These are phyloP conservation scores for Candidula unifasciata DNA, from an alignment of 2,888 invertebrate genomes.

Conservation along the genomic window DNA sequence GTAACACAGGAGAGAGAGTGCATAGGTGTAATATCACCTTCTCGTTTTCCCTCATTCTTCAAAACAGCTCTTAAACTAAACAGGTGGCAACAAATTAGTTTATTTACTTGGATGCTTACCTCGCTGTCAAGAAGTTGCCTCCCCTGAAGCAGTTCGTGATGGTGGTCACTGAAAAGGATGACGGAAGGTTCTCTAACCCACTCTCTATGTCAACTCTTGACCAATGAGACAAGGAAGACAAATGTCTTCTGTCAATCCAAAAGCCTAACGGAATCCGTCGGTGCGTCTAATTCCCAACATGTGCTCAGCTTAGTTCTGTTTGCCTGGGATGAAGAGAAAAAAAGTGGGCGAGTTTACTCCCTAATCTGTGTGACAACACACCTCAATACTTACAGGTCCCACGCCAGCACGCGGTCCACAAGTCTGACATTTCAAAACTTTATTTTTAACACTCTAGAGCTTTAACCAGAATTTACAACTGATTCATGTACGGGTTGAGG, in stretches of 20 bases:
- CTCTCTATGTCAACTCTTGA: not conserved
- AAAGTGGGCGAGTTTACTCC: not conserved
- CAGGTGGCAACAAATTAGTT: not conserved
- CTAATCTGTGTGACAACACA: slow-evolving; percentile 22
- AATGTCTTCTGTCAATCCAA: slow-evolving; percentile 4
- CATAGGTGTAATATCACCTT: no score
- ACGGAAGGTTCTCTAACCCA: not conserved
- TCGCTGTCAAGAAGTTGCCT: not conserved
- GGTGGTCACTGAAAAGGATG: not conserved
- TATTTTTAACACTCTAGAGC: not conserved
- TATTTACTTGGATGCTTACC: slow-evolving; percentile 2
- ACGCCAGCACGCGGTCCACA: not conserved
- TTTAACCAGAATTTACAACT: not conserved
- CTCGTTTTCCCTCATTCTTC: no score
- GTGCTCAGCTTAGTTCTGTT: slow-evolving; percentile 33
- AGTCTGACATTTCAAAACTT: slow-evolving; percentile 26
- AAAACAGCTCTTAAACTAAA: not conserved
- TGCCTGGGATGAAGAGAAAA: not conserved
- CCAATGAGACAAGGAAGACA: not conserved
- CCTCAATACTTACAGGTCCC: slow-evolving; percentile 25
- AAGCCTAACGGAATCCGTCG: not conserved
- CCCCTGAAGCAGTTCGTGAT: slow-evolving; percentile 1
- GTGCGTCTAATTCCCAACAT: slow-evolving; percentile 19
- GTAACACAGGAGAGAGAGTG: no score
- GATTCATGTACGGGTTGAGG: not conserved